Evolutionary conservation across 1,140 invertebrate genomes (phyloP), one percentile per base, ranked within the genome.

Genomic region (Pseudoatta argentina): DNA sequence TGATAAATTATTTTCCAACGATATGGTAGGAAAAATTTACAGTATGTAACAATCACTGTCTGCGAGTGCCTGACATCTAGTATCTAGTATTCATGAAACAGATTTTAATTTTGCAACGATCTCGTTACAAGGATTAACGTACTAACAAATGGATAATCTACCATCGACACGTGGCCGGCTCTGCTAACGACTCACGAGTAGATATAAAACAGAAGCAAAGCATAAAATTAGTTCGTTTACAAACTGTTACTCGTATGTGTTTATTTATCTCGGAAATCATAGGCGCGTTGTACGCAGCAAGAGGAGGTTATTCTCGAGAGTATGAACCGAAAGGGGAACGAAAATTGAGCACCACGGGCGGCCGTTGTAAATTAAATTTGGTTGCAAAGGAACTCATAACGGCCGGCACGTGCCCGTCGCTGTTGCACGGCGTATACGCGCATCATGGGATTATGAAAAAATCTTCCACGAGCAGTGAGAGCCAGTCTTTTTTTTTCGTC

Each of bases 341-440:
- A 91, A 89, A 91, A 87, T 88, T 90, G 88, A 88, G 85, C 82
- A 83, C 79, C 79, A 53, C 85, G 88, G 85, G 91, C 76, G 91
- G 88, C 63, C 86, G 83, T 88, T 92, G 89, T 91, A 93, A 93
- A 93, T 93, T 88, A 92, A 93, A 92, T 93, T 91, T 86, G 81
- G 85, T 87, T 87, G 88, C 73, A 75, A 87, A 92, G 90, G 88
- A 92, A 92, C 91, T 92, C 91, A 88, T 92, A 91, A 92, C 90
- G 91, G 86, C 87, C 51, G 91, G 90, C 91, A 92, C 91, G 91
- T 92, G 90, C 78, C 91, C 69, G 77, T 66, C 76, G 48, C 75
- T 69, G 61, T 76, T 69, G 87, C 71, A 79, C 83, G 82, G 75
- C 64, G 81, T 67, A 76, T 86, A 86, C 61, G 57, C 73, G 78